Base-by-base conservation (phyloP, 2,888 invertebrate species). In the Lagria hirta region DNA sequence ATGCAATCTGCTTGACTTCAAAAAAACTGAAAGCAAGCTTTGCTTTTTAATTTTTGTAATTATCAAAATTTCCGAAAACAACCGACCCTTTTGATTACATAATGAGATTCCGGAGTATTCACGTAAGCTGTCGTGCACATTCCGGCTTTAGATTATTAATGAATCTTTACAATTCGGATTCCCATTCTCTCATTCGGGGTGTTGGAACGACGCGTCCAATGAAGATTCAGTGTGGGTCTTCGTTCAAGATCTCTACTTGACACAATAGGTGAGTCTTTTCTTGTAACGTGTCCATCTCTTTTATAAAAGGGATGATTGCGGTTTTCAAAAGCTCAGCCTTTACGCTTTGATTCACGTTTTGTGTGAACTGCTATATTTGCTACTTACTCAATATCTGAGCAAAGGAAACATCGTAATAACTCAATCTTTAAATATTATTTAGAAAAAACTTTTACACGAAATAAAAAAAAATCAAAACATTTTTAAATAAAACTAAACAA, bases 141-240 rank as follows among this genome's bases (percentile, higher is more conserved):
- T 51, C 43, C 49, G 51, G 44, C 17, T 33, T 32, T 34, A 49
- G 45, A 55, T 55, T 55, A 55, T 55, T 51, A 55, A 55, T 53
- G 53, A 48, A 51, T 42, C 49, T 49, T 51, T 43, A 47, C 41
- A 49, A 52, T 45, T 48, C 47, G 51, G 44, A 41, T 33, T 48
- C 17, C 44, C 33, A 37, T 38, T 34, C 42, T 33, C 28, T 40
- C 7, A 6, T 6, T 7, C 28, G 43, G 47, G 49, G 46, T 42
- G 48, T 29, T 27, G 24, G 35, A 23, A 30, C 32, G 43, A 32
- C 36, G 40, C 49, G 44, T 41, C 45, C 43, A 38, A 40, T 36
- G 41, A 42, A 43, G 48, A 48, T 41, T 35, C 34, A 46, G 44
- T 44, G 37, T 32, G 30, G 32, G 40, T 27, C 35, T 35, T 18